Conservation (phyloP, 2,888 invertebrate species). For the Napeogenes inachia region DNA sequence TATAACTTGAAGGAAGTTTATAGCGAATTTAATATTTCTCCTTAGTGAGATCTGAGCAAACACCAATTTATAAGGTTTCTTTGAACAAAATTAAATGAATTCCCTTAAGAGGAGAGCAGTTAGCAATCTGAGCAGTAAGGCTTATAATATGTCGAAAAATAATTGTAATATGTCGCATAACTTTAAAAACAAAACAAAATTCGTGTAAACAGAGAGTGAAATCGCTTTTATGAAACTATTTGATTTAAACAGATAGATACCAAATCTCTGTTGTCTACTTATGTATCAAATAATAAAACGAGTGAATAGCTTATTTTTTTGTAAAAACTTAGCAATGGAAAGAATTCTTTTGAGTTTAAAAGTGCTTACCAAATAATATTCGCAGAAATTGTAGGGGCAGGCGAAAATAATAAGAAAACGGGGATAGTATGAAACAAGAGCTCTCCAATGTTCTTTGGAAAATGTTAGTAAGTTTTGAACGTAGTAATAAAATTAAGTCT, state of each 20-base stretch:
- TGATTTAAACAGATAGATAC: no score
- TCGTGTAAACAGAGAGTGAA: no score
- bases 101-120: not conserved
- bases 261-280: no score
- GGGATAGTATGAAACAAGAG: slow-evolving; percentile 15
- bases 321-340: not conserved
- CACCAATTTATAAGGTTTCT: slow-evolving; percentile 7
- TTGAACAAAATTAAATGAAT: slow-evolving; percentile 7
- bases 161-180: not conserved
- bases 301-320: not conserved
- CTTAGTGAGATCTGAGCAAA: slow-evolving; percentile 2
- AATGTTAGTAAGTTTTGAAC: slow-evolving; percentile 19
- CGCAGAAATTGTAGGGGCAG: slow-evolving; percentile 11
- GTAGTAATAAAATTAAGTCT: slow-evolving; percentile 11
- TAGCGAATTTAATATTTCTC: slow-evolving; percentile 4
- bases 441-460: slow-evolving; percentile 18
- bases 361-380: slow-evolving; percentile 19
- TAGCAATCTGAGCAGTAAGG: not conserved
- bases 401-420: slow-evolving; percentile 14
- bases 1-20: slow-evolving; percentile 1
- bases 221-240: no score
- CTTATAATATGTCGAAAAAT: not conserved
- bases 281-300: no score
- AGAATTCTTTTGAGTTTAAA: slow-evolving; percentile 14
- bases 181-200: not conserved